A percentile compares a stretch with the other conserved stretches of the same genome.
Conservation (phyloP, 2,113 vertebrate genomes). For the Tupaia tana region DNA sequence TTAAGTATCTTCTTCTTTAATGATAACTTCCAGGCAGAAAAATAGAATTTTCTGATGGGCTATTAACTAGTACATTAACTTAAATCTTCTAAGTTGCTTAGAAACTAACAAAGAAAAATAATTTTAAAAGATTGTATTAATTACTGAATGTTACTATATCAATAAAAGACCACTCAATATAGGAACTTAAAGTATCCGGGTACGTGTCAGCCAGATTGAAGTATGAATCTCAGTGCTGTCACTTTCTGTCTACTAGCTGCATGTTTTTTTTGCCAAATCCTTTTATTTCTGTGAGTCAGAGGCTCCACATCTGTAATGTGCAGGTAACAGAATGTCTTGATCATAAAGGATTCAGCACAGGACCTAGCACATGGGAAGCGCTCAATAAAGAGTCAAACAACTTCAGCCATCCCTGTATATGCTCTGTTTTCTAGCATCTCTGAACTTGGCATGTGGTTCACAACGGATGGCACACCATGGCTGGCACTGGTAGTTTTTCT, state of each 20-base stretch:
- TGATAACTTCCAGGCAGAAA: slow-evolving; percentile 65
- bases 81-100: slow-evolving; percentile 7
- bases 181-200: neutral
- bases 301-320: neutral
- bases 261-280: neutral
- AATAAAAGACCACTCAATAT: neutral
- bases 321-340: neutral
- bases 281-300: neutral
- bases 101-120: slow-evolving; percentile 16
- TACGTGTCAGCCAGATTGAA: neutral
- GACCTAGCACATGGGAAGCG: neutral
- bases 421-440: neutral
- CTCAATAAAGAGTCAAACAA: neutral
- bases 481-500: neutral
- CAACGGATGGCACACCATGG: neutral
- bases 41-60: slow-evolving; percentile 36
- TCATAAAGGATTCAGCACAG: neutral
- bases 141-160: neutral
- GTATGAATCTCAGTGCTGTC: neutral
- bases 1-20: slow-evolving; percentile 18
- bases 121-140: neutral
- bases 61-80: neutral
- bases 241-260: neutral
- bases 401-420: neutral
- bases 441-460: neutral